These are phyloP conservation scores for Nycticorax nycticorax DNA, from an alignment of 2,113 vertebrate genomes.

Conservation along the genomic window DNA sequence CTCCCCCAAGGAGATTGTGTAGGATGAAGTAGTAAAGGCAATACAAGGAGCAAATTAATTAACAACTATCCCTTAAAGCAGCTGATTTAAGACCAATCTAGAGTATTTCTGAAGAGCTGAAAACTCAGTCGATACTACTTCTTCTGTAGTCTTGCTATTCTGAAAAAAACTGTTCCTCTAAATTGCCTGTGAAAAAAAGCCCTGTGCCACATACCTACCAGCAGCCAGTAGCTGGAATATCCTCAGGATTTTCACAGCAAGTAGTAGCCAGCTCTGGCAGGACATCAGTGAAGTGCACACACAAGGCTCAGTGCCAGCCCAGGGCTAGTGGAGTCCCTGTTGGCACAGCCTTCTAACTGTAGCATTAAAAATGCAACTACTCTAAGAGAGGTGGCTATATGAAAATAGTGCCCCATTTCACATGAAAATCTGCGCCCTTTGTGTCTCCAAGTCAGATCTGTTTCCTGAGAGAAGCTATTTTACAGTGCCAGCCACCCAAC, in stretches of 20 bases:
- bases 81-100: neutral
- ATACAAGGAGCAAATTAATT: neutral
- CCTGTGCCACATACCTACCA: neutral
- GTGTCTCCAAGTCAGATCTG: neutral
- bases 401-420: neutral
- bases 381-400: neutral
- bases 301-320: neutral
- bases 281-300: neutral
- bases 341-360: rapidly evolving
- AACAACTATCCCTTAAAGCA: neutral
- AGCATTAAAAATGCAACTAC: neutral
- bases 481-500: neutral
- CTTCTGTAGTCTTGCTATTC: neutral
- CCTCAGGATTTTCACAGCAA: neutral
- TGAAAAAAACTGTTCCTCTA: neutral
- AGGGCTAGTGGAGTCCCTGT: neutral
- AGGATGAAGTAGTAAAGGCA: neutral
- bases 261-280: neutral
- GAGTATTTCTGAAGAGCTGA: neutral
- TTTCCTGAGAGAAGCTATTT: neutral
- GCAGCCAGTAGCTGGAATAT: neutral
- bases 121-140: neutral
- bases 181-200: neutral
- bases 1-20: neutral
- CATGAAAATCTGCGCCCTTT: neutral